Percentiles rank a stretch among this genome's conserved stretches.
Evolutionary conservation across 1,140 invertebrate genomes (phyloP).

Genomic region (Drosophila chauvacae): DNA sequence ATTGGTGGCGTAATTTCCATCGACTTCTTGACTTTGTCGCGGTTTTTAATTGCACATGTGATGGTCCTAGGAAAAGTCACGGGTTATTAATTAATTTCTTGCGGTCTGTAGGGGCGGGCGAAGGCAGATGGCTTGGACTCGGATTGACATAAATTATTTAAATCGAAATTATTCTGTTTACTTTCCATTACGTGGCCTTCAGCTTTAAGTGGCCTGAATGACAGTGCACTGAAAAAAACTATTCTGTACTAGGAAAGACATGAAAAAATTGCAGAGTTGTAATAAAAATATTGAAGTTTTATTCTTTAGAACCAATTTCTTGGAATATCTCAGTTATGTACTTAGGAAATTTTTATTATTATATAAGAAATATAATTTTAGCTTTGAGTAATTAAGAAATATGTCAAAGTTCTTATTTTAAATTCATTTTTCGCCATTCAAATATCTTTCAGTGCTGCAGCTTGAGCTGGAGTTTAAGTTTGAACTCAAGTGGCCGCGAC

Average conservation of each 20-base stretch:
- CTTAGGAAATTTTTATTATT: accelerated
- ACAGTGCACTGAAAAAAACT: not conserved
- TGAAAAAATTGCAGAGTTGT: not conserved
- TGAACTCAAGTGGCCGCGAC: slow-evolving; percentile 47
- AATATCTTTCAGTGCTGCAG: slow-evolving; percentile 7
- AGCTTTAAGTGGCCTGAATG: slow-evolving; percentile 15
- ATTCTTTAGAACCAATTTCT: not conserved
- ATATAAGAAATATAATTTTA: not conserved
- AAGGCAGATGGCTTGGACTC: slow-evolving; percentile 28
- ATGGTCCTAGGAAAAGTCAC: slow-evolving; percentile 22
- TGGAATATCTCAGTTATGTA: not conserved
- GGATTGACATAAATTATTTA: slow-evolving; percentile 58
- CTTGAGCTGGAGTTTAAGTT: slow-evolving; percentile 18
- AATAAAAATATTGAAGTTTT: not conserved
- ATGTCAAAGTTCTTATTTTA: not conserved
- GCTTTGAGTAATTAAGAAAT: not conserved
- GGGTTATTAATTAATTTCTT: slow-evolving; percentile 71
- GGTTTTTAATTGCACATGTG: slow-evolving; percentile 66
- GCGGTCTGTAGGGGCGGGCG: slow-evolving; percentile 34
- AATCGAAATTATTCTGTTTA: slow-evolving; percentile 45
- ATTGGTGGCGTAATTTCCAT: slow-evolving; percentile 50
- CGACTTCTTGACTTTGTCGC: slow-evolving; percentile 59
- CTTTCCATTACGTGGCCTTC: slow-evolving; percentile 24
- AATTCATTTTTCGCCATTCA: not conserved
- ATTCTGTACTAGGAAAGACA: not conserved